These are phyloP conservation scores for Eudyptes chrysolophus DNA, from an alignment of 2,113 vertebrate genomes.

Conservation along the genomic window DNA sequence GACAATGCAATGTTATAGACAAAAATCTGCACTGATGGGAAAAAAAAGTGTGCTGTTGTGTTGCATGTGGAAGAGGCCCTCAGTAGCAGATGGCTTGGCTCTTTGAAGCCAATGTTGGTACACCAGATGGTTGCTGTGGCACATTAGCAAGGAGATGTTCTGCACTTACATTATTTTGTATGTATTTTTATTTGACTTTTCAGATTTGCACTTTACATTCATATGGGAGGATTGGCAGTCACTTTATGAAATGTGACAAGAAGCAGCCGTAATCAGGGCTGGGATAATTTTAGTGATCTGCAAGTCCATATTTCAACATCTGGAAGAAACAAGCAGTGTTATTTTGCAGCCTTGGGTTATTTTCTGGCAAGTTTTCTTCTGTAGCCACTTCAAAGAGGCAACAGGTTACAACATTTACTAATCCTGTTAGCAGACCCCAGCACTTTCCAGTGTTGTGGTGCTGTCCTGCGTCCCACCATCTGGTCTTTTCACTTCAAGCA, in stretches of 20 bases:
- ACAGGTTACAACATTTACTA: not conserved
- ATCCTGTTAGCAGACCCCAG: not conserved
- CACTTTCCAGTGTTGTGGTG: not conserved
- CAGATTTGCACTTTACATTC: conserved; percentile 15
- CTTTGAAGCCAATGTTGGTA: not conserved
- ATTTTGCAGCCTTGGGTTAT: not conserved
- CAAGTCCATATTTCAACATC: not conserved
- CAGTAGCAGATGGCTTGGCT: not conserved
- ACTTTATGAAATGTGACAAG: not conserved
- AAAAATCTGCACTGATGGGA: not conserved
- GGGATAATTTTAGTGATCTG: not conserved
- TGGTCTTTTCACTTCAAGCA: not conserved
- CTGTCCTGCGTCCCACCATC: not conserved
- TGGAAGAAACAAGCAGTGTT: not conserved
- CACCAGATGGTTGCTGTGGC: not conserved
- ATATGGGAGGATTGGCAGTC: not conserved
- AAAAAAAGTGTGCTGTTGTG: rapidly evolving
- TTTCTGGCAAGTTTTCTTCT: conserved; percentile 6
- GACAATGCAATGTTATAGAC: not conserved
- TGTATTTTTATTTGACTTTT: conserved; percentile 34
- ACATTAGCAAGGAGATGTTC: not conserved
- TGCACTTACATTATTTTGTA: not conserved
- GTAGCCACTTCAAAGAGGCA: not conserved
- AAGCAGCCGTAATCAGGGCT: not conserved
- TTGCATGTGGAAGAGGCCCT: not conserved